Conservation (phyloP, 1,140 invertebrate genomes). For the Drosophila fuyamai region DNA sequence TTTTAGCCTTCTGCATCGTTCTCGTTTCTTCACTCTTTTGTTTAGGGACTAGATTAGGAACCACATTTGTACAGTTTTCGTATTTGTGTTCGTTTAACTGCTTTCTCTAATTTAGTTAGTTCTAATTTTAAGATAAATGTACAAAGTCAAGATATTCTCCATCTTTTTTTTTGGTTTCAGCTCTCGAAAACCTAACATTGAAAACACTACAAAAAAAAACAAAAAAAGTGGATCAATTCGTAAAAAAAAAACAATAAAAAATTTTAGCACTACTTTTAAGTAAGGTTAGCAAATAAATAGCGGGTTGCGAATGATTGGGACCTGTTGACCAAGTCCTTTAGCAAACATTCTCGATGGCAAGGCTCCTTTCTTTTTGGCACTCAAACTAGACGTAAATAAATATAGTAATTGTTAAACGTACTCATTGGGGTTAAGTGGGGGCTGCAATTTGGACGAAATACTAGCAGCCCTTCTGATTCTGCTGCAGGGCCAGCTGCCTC, state of each 20-base stretch:
- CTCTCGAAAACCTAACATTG: conserved; percentile 32
- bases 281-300: conserved; percentile 40
- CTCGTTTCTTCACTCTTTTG: conserved; percentile 15
- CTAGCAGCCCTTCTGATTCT: conserved; percentile 42
- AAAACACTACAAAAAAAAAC: conserved; percentile 17
- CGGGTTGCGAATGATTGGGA: conserved; percentile 26
- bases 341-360: conserved; percentile 49
- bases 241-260: conserved; percentile 10
- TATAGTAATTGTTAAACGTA: conserved; percentile 27
- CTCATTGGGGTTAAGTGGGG: conserved; percentile 4
- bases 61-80: conserved; percentile 83
- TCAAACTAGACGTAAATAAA: conserved; percentile 68
- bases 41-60: conserved; percentile 84
- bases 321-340: conserved; percentile 27
- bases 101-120: conserved; percentile 40
- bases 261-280: conserved; percentile 16
- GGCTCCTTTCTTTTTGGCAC: conserved; percentile 52
- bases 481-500: conserved; percentile 31
- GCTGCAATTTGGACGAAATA: conserved; percentile 31
- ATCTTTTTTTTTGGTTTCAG: conserved; percentile 51
- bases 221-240: conserved; percentile 8
- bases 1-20: conserved; percentile 13
- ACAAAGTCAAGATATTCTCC: conserved; percentile 53
- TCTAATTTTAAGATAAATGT: conserved; percentile 68
- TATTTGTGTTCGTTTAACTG: conserved; percentile 50